Conservation (phyloP, 2,797 vertebrate genomes). For the Zonotrichia albicollis region DNA sequence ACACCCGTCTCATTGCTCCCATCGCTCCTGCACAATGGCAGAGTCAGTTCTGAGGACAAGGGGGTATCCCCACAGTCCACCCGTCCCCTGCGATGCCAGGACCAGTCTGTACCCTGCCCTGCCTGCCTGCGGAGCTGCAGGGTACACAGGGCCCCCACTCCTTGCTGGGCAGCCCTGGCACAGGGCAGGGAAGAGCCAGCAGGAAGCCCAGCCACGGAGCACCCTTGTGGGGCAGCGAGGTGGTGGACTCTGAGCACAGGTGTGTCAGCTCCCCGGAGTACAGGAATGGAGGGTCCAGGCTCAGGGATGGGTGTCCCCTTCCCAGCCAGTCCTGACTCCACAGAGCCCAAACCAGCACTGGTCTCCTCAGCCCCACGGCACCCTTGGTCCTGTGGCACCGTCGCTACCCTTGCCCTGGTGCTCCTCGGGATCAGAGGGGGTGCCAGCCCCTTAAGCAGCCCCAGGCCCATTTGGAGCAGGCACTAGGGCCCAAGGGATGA, state of each 20-base stretch:
- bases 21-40: fast-evolving
- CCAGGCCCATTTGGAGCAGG: neutral
- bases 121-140: neutral
- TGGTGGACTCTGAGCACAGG: neutral
- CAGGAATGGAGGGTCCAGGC: neutral
- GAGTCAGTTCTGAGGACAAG: neutral
- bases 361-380: fast-evolving
- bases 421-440: neutral
- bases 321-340: neutral
- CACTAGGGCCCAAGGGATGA: neutral
- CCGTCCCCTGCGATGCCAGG: neutral
- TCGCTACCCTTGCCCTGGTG: fast-evolving
- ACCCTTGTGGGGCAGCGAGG: neutral
- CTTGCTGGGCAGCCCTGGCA: neutral
- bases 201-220: neutral
- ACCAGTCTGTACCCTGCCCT: too few relatives aligned
- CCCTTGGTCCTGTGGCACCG: too few relatives aligned
- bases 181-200: neutral
- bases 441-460: neutral
- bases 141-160: neutral
- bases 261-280: fast-evolving
- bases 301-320: neutral
- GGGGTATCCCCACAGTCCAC: neutral
- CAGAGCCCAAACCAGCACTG: neutral
- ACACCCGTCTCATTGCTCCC: too few relatives aligned